Evolutionary conservation across 2,888 invertebrate genomes (phyloP).

Genomic region (Apodemia hepburni): DNA sequence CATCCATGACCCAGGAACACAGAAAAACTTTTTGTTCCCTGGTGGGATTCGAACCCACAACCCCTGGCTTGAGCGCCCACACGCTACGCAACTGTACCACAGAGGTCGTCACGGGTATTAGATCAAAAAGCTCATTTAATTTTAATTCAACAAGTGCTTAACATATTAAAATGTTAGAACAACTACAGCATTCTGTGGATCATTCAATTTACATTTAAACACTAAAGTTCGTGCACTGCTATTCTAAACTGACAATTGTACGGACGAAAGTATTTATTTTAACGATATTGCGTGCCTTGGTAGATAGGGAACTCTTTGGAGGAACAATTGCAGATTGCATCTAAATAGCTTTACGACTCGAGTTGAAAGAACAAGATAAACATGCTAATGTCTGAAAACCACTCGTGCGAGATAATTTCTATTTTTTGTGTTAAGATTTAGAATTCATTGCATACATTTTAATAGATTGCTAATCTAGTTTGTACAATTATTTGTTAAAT

Average conservation of each 20-base stretch:
- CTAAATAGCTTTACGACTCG: conserved; percentile 31
- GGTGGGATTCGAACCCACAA: no score
- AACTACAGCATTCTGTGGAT: background rate
- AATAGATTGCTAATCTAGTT: no score
- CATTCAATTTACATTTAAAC: conserved; percentile 6
- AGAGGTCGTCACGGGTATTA: no score
- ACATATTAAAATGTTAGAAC: background rate
- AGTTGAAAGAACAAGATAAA: conserved; percentile 20
- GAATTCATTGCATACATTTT: no score
- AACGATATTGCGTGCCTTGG: conserved; percentile 19
- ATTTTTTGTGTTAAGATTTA: no score
- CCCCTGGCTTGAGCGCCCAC: no score
- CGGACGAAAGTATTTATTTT: conserved; percentile 10
- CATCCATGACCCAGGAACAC: no score
- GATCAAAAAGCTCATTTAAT: background rate
- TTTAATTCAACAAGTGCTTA: background rate
- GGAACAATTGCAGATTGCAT: conserved; percentile 28
- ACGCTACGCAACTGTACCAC: no score
- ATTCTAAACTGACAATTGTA: conserved; percentile 12
- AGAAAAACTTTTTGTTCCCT: no score
- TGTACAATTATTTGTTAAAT: no score
- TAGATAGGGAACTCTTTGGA: conserved; percentile 22
- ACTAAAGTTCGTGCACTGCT: background rate
- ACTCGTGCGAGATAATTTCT: no score
- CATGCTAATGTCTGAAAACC: conserved; percentile 3